These are phyloP conservation scores for Dinocampus coccinellae DNA, from an alignment of 2,888 invertebrate species.

Conservation along the genomic window DNA sequence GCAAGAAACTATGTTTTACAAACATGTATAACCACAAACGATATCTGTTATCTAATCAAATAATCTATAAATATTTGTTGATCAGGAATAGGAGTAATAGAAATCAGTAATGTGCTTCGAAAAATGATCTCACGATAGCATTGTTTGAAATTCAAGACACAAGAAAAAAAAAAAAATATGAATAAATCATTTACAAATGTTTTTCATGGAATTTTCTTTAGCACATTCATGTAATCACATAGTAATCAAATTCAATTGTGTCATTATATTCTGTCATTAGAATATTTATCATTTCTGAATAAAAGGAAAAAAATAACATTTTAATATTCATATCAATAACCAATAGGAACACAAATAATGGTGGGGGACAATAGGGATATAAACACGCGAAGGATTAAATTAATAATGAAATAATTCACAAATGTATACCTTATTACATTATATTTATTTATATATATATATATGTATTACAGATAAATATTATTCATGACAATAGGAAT, in stretches of 20 bases:
- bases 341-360: not conserved
- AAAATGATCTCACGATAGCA: slow-evolving; percentile 34
- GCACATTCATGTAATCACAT: not conserved
- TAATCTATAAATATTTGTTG: slow-evolving; percentile 10
- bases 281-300: not conserved
- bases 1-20: not conserved
- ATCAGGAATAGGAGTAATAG: slow-evolving; percentile 1
- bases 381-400: not conserved
- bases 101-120: slow-evolving; percentile 32
- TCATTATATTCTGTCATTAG: not conserved
- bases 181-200: not conserved
- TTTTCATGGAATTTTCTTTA: not conserved
- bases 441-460: not conserved
- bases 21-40: not conserved
- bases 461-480: not conserved
- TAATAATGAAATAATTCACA: not conserved
- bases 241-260: not conserved
- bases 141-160: slow-evolving; percentile 10
- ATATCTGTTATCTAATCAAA: not conserved
- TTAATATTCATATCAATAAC: not conserved
- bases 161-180: not conserved
- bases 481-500: slow-evolving; percentile 4
- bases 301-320: not conserved
- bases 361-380: no score
- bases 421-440: not conserved